Base-by-base conservation (phyloP, 2,113 vertebrate species). In the Ciconia boyciana region DNA sequence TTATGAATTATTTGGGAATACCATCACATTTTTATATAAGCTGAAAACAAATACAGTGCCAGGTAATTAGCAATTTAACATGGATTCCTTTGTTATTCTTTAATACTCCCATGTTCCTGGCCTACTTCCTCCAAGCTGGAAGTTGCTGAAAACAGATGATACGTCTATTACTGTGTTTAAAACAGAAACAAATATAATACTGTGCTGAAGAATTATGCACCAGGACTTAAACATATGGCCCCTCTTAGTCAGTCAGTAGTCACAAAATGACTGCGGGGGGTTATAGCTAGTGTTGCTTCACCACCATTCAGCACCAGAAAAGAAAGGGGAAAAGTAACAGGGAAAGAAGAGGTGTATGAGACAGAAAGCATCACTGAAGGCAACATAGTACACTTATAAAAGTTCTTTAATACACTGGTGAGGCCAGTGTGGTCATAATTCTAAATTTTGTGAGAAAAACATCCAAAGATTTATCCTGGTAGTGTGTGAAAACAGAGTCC, bases 1-100 rank as follows among this genome's bases (percentile, higher is more conserved):
- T 96, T 83, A 79, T 96, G 74, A 93, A 97, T 93, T 96, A 97
- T 96, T 97, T 89, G 80, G 57, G 89, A 95, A 95, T 94, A 82
- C 18, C n/a, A 87, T 9, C 91, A 48, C 11, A 15, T 97, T 94
- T 96, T 77, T 93, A 89, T 91, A 48, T 87, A 84, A 87, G 69
- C 54, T 86, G 74, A 49, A 93, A 89, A 93, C 36, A 94, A 92
- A 87, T 24, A 64, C 52, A 49, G 26, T 96, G 83, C 48, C 86
- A 93, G 81, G 36, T 87, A 96, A 97, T 98, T 96, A 97, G 79
- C 11, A 24, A 93, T 75, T 90, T 95, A 96, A 43, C 79, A 96
- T 79, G 62, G 54, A 87, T 92, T 90, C 54, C 39, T 94, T 90
- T 94, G 77, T 94, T 93, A 64, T 81, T 97, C 88, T 94, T 76